Conservation (phyloP, 2,888 invertebrate species). For the Lasioglossum morio region DNA sequence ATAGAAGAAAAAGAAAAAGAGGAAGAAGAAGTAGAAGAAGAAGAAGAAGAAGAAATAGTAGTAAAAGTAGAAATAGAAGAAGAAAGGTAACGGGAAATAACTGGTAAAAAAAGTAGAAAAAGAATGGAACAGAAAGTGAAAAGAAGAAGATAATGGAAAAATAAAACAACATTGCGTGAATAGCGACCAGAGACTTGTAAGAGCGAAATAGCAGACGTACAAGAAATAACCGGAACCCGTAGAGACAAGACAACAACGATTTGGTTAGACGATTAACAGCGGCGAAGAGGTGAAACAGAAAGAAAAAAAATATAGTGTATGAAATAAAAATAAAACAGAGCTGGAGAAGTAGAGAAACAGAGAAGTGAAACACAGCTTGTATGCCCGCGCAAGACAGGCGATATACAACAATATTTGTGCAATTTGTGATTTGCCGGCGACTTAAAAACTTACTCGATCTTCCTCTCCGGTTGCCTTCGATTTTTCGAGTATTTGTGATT, state of each 20-base stretch:
- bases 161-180: constrained; percentile 26
- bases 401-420: constrained; percentile 40
- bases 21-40: neutral
- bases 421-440: constrained; percentile 26
- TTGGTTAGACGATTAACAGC: constrained; percentile 55
- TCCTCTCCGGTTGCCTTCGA: constrained; percentile 88
- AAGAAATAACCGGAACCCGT: constrained; percentile 55
- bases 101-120: neutral
- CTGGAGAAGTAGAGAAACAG: constrained; percentile 52
- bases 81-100: neutral
- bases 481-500: constrained; percentile 83
- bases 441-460: constrained; percentile 88
- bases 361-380: constrained; percentile 49
- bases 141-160: neutral
- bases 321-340: constrained; percentile 38
- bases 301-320: constrained; percentile 16
- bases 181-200: constrained; percentile 42
- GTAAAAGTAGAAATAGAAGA: neutral
- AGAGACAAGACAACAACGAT: constrained; percentile 60
- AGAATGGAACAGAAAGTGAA: neutral
- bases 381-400: constrained; percentile 63
- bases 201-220: constrained; percentile 62
- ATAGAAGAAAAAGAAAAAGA: neutral
- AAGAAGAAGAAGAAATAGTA: neutral
- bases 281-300: constrained; percentile 26